These are phyloP conservation scores for Lucifuga dentata DNA, from an alignment of 2,113 vertebrate genomes.

Conservation along the genomic window DNA sequence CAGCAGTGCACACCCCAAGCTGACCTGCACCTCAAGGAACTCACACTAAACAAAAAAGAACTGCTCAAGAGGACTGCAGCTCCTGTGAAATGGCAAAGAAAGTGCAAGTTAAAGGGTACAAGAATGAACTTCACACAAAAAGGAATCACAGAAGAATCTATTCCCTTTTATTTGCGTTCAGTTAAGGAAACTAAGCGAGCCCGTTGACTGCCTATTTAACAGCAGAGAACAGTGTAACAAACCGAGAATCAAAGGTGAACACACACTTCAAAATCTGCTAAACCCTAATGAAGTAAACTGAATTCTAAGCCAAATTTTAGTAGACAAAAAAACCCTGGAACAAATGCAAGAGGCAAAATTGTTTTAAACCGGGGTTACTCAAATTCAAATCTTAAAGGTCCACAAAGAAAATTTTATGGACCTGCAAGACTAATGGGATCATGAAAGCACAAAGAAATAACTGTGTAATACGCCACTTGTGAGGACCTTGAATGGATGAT, in stretches of 20 bases:
- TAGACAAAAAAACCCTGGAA: too few relatives aligned
- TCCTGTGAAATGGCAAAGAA: not conserved
- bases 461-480: not conserved
- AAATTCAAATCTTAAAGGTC: too few relatives aligned
- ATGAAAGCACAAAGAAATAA: not conserved
- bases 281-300: too few relatives aligned
- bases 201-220: not conserved
- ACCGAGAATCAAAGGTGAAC: not conserved
- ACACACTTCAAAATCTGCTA: not conserved
- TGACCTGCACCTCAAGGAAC: constrained; percentile 15
- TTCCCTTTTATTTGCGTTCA: not conserved
- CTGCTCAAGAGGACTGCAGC: not conserved
- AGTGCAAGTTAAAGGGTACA: not conserved
- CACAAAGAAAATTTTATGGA: too few relatives aligned
- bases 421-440: not conserved
- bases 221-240: not conserved
- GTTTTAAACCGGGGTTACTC: too few relatives aligned
- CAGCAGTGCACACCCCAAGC: not conserved
- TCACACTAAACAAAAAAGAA: not conserved
- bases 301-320: not conserved
- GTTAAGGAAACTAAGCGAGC: not conserved
- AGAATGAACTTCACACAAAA: not conserved
- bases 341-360: not conserved
- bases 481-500: constrained; percentile 4
- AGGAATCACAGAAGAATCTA: not conserved